These are phyloP conservation scores for Chunga burmeisteri DNA, from an alignment of 2,113 vertebrate genomes.

Conservation along the genomic window DNA sequence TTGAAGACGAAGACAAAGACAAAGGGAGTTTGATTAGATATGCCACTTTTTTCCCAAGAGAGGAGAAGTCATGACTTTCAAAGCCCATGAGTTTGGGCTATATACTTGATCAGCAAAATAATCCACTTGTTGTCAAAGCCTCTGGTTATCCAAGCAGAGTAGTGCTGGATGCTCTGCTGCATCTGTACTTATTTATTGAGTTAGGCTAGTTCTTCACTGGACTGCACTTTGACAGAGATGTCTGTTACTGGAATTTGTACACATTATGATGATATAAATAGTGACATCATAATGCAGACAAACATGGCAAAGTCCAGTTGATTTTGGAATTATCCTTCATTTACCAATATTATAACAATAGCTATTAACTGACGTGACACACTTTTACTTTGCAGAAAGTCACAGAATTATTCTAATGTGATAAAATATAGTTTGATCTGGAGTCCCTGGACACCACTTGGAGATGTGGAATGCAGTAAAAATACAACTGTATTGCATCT, in stretches of 20 bases:
- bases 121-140: background rate
- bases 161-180: background rate
- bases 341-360: background rate
- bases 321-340: background rate
- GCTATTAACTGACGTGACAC: background rate
- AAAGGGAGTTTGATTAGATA: background rate
- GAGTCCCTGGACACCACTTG: background rate
- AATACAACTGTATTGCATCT: background rate
- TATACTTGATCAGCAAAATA: background rate
- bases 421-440: background rate
- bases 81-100: background rate
- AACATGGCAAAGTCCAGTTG: background rate
- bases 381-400: background rate
- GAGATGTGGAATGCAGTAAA: background rate
- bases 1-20: background rate
- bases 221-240: background rate
- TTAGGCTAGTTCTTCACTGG: background rate
- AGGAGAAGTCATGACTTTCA: background rate
- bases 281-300: background rate
- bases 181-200: background rate
- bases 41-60: background rate
- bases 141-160: background rate
- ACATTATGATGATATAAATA: background rate
- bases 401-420: background rate
- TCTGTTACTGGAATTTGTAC: background rate